Evolutionary conservation across 35 echinoderm and acorn worm genomes (phyloP).

Genomic region (Hemicentrotus pulcherrimus): DNA sequence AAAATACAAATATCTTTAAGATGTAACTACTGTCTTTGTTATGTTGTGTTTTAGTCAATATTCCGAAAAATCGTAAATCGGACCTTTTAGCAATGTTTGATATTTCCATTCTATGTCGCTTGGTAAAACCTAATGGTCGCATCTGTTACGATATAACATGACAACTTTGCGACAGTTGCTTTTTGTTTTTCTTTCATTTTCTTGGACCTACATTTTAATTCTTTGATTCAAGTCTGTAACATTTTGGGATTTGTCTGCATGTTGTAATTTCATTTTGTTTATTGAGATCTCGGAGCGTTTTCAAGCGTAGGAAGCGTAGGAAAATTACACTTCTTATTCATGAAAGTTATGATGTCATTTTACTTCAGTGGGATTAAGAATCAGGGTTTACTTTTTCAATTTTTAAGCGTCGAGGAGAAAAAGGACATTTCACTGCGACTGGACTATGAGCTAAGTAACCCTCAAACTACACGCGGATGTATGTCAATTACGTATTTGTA

Average conservation of each 20-base stretch:
- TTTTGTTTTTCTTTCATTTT: background rate
- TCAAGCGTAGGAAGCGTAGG: no score
- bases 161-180: background rate
- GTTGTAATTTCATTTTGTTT: background rate
- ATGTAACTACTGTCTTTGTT: background rate
- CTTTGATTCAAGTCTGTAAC: background rate
- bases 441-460: background rate
- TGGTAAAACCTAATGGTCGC: background rate
- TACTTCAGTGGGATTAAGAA: background rate
- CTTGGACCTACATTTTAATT: no score
- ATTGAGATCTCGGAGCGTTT: background rate
- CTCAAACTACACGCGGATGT: background rate
- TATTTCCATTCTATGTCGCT: background rate
- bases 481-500: conserved; percentile 13
- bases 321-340: no score
- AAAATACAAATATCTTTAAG: background rate
- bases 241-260: background rate
- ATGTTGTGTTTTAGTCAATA: background rate
- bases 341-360: background rate
- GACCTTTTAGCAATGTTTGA: no score
- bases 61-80: background rate
- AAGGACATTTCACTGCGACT: background rate
- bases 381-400: background rate
- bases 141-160: background rate
- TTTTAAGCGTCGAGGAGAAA: background rate